Base-by-base conservation (phyloP, 1,140 invertebrate genomes). In the Polypedilum pembai region DNA sequence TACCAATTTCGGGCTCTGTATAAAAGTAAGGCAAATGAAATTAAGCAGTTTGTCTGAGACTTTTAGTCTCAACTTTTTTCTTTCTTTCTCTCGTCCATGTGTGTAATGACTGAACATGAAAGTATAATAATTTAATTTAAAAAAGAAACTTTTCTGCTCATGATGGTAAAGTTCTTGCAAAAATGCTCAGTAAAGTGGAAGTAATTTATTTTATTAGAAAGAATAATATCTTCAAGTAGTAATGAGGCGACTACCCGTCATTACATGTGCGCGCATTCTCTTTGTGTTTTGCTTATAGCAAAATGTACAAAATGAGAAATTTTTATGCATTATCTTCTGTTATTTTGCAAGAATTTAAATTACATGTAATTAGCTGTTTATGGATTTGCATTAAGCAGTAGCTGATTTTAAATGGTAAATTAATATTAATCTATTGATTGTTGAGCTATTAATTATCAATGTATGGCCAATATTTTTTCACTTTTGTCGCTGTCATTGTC, bases 401-500 rank as follows among this genome's bases (percentile, higher is more conserved):
- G 45, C 45, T 56, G 12, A n/a, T n/a, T 56, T 56, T 56, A 56
- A n/a, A 56, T 69, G 65, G 65, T 69, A 69, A 69, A 69, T 69
- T 69, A 69, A 18, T 69, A 69, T 69, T 69, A 69, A 8, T 69
- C 65, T 69, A 69, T 69, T 69, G 65, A 69, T 69, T 69, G 65
- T 69, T 20, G 20, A 20, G 65, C 10, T 21, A 69, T 69, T 69
- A 69, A 69, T 69, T 20, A 56, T 56, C 24, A 33, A 33, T 33
- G 24, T 69, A 69, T 69, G 65, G 65, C 65, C 12, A 5, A 33
- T 33, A 56, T 56, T 15, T 56, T 1, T n/a, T 56, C 12, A 56
- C 15, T 56, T 56, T 45, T 45, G 4, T 56, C 15, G 12, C 4
- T 56, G 12, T 12, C 41, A 56, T 56, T 33, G 24, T 33, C 5